Conservation (phyloP, 1,140 invertebrate species). For the Megalopta genalis region DNA sequence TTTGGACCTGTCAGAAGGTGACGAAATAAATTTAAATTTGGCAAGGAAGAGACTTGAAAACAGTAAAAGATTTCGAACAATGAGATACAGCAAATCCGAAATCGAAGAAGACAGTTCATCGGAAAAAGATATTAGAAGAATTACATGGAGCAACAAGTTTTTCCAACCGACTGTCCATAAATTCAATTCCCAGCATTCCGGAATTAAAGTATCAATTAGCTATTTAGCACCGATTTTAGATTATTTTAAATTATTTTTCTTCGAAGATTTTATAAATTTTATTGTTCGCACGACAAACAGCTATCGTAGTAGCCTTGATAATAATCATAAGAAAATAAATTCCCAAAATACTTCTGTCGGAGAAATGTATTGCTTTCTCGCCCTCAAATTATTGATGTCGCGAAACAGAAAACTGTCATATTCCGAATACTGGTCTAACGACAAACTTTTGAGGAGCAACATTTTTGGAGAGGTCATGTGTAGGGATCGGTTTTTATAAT, state of each 20-base stretch:
- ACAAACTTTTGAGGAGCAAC: constrained; percentile 29
- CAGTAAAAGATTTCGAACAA: background rate
- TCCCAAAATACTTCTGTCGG: constrained; percentile 22
- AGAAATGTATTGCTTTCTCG: constrained; percentile 48
- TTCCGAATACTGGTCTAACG: too few relatives aligned
- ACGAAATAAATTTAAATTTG: background rate
- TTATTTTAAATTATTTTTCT: constrained; percentile 39
- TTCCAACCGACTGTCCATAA: constrained; percentile 33
- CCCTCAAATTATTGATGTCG: constrained; percentile 39
- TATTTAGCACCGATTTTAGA: too few relatives aligned
- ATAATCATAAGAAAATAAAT: constrained; percentile 17
- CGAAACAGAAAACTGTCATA: constrained; percentile 38
- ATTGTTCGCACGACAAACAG: constrained; percentile 32
- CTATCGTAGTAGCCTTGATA: constrained; percentile 12
- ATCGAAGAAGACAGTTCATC: constrained; percentile 30
- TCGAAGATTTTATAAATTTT: constrained; percentile 30
- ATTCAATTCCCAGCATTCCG: too few relatives aligned
- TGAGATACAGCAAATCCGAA: background rate
- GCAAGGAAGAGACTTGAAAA: background rate
- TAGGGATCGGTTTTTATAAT: constrained; percentile 39
- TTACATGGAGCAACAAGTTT: constrained; percentile 21
- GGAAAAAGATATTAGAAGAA: background rate
- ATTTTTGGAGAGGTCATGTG: constrained; percentile 41
- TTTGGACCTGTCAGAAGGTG: too few relatives aligned
- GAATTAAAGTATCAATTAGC: too few relatives aligned